A percentile compares a stretch with the other conserved stretches of the same genome.
These are phyloP conservation scores for Cherax destructor DNA, from an alignment of 1,140 invertebrate genomes.

Conservation along the genomic window DNA sequence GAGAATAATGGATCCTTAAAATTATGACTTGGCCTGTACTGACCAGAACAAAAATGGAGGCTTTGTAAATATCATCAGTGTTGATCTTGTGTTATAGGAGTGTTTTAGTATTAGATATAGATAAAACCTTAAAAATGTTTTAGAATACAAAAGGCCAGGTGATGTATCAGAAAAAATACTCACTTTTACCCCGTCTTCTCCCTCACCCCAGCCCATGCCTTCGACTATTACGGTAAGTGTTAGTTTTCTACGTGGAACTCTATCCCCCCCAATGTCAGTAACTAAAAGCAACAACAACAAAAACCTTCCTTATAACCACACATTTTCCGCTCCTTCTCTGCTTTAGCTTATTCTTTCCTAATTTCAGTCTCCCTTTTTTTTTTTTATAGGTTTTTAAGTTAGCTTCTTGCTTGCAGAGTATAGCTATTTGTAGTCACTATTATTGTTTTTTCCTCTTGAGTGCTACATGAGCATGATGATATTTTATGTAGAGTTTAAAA, in stretches of 20 bases:
- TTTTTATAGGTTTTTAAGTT: slow-evolving; percentile 2
- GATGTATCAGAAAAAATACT: slow-evolving; percentile 50
- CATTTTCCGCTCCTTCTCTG: slow-evolving; percentile 20
- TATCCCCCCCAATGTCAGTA: slow-evolving; percentile 17
- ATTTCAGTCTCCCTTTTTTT: background rate
- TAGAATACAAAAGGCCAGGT: slow-evolving; percentile 35
- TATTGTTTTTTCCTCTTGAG: background rate
- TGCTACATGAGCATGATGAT: slow-evolving; percentile 28
- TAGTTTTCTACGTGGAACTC: slow-evolving; percentile 72
- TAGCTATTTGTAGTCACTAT: background rate
- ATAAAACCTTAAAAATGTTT: slow-evolving; percentile 17
- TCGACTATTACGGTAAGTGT: slow-evolving; percentile 99
- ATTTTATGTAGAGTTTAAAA: background rate
- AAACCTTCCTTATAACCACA: slow-evolving; percentile 12
- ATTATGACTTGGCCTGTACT: background rate
- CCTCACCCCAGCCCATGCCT: slow-evolving; percentile 89
- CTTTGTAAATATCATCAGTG: slow-evolving; percentile 27
- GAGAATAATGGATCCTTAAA: background rate
- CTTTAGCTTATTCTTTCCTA: slow-evolving; percentile 3
- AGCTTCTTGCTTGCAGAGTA: background rate
- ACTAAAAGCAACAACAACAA: slow-evolving; percentile 5
- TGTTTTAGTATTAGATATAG: slow-evolving; percentile 12
- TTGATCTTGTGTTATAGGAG: slow-evolving; percentile 16
- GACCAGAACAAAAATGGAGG: slow-evolving; percentile 1
- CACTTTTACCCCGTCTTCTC: slow-evolving; percentile 64